phyloP scores from a whole-genome alignment of 2,888 invertebrate genomes.

The Bugulina stolonifera region DNA sequence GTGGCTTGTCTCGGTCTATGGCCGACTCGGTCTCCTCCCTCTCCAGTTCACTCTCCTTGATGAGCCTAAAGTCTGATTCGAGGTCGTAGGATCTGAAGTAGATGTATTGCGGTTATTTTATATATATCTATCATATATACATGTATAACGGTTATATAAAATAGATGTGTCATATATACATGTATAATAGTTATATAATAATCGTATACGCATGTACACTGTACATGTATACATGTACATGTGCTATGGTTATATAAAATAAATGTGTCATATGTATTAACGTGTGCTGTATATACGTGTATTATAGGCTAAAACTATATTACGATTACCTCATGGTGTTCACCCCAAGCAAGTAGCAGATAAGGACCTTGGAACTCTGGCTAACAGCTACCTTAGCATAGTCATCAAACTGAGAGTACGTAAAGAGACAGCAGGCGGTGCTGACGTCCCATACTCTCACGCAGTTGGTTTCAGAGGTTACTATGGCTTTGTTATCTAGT shows the following conservation, averaged over 20 bases:
- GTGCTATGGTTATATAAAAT: too few species aligned
- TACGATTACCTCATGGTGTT: conserved; percentile 39
- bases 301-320: too few species aligned
- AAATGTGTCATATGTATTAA: too few species aligned
- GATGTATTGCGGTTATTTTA: too few species aligned
- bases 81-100: conserved; percentile 30
- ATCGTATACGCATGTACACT: too few species aligned
- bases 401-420: conserved; percentile 39
- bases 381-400: conserved; percentile 42
- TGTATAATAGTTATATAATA: too few species aligned
- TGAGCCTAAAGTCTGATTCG: background rate
- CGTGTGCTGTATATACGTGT: too few species aligned
- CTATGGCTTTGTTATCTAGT: conserved; percentile 34
- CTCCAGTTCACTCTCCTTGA: conserved; percentile 19
- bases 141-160: too few species aligned
- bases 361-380: conserved; percentile 38
- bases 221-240: too few species aligned
- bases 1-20: conserved; percentile 17
- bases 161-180: too few species aligned
- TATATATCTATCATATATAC: too few species aligned
- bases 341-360: conserved; percentile 44
- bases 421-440: conserved; percentile 35
- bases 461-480: conserved; percentile 40
- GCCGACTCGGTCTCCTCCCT: background rate
- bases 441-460: conserved; percentile 42